phyloP scores from a whole-genome alignment of 1,140 invertebrate genomes.

The Cataglyphis hispanica region DNA sequence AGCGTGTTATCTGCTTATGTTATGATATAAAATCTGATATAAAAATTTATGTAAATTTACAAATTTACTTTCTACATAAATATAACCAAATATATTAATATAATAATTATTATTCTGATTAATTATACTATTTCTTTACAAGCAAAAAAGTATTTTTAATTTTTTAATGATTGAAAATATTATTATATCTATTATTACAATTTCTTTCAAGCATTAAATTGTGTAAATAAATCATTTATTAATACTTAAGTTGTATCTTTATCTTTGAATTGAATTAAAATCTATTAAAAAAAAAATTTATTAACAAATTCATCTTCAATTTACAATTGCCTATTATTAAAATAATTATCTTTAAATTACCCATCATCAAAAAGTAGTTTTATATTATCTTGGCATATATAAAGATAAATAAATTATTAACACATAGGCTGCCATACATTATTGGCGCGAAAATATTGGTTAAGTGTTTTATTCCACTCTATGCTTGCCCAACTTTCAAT shows the following conservation, averaged over 20 bases:
- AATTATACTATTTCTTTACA: background rate
- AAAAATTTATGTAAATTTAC: background rate
- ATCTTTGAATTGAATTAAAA: background rate
- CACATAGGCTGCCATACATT: background rate
- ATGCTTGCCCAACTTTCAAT: background rate
- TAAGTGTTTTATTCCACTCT: background rate
- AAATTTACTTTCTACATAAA: background rate
- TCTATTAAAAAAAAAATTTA: background rate
- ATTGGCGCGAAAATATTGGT: background rate
- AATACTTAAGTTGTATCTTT: background rate
- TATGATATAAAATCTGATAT: background rate
- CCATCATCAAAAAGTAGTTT: background rate
- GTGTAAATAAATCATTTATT: background rate
- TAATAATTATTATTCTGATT: background rate
- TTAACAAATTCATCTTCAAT: background rate
- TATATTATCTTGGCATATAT: too few species aligned
- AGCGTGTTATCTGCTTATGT: background rate
- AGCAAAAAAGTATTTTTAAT: background rate
- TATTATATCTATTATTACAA: background rate
- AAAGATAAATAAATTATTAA: background rate
- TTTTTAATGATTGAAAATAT: background rate
- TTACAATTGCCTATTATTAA: background rate
- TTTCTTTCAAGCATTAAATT: background rate
- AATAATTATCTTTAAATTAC: background rate
- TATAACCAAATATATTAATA: background rate